phyloP scores from a whole-genome alignment of 2,888 invertebrate genomes.

The Conchocele bisecta region DNA sequence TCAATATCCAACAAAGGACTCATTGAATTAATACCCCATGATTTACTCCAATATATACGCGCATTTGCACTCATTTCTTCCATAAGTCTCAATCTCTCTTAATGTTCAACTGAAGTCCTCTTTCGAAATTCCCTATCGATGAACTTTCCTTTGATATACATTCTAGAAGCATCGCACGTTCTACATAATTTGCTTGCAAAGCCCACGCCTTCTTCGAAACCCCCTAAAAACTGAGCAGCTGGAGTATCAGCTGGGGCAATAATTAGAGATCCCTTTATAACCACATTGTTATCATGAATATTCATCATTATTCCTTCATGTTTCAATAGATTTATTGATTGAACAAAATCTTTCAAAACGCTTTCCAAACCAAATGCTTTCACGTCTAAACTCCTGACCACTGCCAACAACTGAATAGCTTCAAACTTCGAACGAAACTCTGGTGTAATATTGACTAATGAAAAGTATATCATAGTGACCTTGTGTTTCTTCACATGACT shows the following conservation, averaged over 20 bases:
- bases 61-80: no score
- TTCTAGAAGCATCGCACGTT: constrained; percentile 9
- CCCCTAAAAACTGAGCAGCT: no score
- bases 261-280: background rate
- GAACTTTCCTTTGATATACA: no score
- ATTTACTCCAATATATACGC: no score
- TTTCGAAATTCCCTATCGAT: no score
- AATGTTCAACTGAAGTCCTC: no score
- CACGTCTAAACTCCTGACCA: background rate
- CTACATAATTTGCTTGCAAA: constrained; percentile 12
- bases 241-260: constrained; percentile 16
- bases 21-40: background rate
- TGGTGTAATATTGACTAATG: constrained; percentile 8
- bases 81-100: background rate
- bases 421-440: no score
- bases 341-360: constrained; percentile 8
- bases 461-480: constrained; percentile 8
- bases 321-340: constrained; percentile 3
- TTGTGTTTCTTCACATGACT: no score
- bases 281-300: background rate
- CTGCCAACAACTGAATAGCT: constrained; percentile 2
- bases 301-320: background rate
- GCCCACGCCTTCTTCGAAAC: constrained; percentile 1
- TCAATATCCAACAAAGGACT: background rate
- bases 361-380: background rate